phyloP scores from a whole-genome alignment of 2,797 vertebrate genomes.

The Parotocinclus haroldoi region DNA sequence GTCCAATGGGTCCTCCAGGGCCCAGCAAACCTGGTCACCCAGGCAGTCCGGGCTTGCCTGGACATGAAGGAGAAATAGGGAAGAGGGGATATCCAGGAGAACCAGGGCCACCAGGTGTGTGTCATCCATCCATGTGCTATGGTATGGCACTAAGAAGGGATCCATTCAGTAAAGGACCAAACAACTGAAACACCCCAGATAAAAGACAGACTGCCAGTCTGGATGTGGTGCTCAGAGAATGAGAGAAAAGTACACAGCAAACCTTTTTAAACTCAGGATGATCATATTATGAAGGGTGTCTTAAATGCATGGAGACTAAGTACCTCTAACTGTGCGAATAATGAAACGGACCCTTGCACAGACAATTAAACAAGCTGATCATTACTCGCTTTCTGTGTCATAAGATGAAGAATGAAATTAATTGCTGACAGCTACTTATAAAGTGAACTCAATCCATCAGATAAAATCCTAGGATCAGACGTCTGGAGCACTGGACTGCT shows the following conservation, averaged over 20 bases:
- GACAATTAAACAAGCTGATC: slow-evolving; percentile 5
- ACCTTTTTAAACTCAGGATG: slow-evolving; percentile 89
- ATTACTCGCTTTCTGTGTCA: slow-evolving; percentile 15
- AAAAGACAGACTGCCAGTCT: slow-evolving; percentile 42
- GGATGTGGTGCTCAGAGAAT: slow-evolving; percentile 57
- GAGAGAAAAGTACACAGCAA: slow-evolving; percentile 55
- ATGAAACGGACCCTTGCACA: slow-evolving; percentile 43
- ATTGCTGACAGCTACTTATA: slow-evolving; percentile 5
- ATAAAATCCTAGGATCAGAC: slow-evolving; percentile 14
- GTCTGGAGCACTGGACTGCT: slow-evolving; percentile 49
- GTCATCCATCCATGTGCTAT: slow-evolving; percentile 91
- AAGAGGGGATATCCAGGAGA: slow-evolving; percentile 81
- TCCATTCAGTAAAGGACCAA: slow-evolving; percentile 93
- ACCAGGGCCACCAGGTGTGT: slow-evolving; percentile 84
- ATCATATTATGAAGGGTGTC: slow-evolving; percentile 72
- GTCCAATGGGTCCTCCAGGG: slow-evolving; percentile 84
- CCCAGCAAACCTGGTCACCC: slow-evolving; percentile 79
- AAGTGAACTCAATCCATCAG: slow-evolving; percentile 8
- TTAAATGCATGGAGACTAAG: slow-evolving; percentile 69
- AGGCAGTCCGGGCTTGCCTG: slow-evolving; percentile 82
- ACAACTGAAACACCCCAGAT: slow-evolving; percentile 74
- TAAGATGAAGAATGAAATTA: slow-evolving; percentile 6
- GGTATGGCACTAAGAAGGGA: slow-evolving; percentile 83
- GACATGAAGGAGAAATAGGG: slow-evolving; percentile 82
- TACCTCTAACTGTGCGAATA: slow-evolving; percentile 70